phyloP scores from a whole-genome alignment of 2,797 vertebrate species.

The Rhinoraja longicauda region DNA sequence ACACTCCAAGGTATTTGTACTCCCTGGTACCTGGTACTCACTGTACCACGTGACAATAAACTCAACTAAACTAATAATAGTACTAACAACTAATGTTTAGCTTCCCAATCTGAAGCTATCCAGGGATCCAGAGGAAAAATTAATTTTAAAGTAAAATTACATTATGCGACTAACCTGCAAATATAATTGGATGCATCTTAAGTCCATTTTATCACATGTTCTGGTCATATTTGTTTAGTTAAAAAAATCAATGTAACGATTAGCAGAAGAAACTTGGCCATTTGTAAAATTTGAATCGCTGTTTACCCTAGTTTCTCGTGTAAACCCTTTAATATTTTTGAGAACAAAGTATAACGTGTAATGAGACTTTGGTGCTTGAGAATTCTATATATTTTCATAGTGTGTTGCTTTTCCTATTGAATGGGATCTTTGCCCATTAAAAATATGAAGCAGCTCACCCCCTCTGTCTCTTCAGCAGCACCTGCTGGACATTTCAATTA shows the following conservation, averaged over 20 bases:
- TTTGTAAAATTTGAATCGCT: not conserved
- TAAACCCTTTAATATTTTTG: not conserved
- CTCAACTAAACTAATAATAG: not conserved
- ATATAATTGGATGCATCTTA: not conserved
- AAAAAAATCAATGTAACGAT: not conserved
- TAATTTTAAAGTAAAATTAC: not conserved
- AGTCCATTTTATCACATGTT: not conserved
- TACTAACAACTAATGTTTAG: not conserved
- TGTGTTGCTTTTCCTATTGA: not conserved
- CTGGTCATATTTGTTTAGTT: not conserved
- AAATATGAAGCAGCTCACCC: not conserved
- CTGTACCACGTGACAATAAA: too few species aligned
- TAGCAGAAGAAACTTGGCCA: not conserved
- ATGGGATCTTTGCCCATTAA: not conserved
- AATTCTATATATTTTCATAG: not conserved
- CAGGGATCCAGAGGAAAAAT: not conserved
- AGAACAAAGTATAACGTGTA: too few species aligned
- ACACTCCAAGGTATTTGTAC: too few species aligned
- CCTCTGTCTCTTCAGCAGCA: not conserved
- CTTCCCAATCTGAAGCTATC: not conserved
- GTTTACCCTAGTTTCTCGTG: not conserved
- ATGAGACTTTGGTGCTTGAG: not conserved
- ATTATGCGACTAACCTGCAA: not conserved
- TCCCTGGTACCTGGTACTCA: too few species aligned
- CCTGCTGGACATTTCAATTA: conserved; percentile 9